Evolutionary conservation across 2,113 vertebrate genomes (phyloP).

Genomic region (Oryzias woworae): DNA sequence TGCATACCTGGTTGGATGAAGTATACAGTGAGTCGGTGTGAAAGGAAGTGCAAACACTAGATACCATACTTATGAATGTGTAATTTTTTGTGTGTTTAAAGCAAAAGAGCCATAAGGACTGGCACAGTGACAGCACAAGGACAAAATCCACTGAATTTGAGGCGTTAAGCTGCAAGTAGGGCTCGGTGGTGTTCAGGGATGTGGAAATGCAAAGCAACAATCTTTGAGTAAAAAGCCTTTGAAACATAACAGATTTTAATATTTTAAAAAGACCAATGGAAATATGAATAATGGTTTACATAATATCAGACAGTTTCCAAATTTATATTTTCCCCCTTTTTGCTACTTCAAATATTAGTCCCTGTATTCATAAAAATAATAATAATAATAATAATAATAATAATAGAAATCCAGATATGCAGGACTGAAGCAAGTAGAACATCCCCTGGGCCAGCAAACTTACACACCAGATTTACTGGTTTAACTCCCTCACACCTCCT

Average conservation of each 20-base stretch:
- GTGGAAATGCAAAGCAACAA: too few species aligned
- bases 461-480: slow-evolving; percentile 58
- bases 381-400: too few species aligned
- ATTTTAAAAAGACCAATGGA: slow-evolving; percentile 48
- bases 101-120: too few species aligned
- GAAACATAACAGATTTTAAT: slow-evolving; percentile 42
- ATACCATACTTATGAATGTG: too few species aligned
- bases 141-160: too few species aligned
- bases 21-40: too few species aligned
- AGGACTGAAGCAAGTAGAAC: slow-evolving; percentile 45
- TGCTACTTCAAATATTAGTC: slow-evolving; percentile 31
- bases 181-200: too few species aligned
- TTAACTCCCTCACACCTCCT: slow-evolving; percentile 16
- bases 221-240: slow-evolving; percentile 12
- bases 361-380: background rate
- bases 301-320: slow-evolving; percentile 39
- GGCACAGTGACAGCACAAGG: too few species aligned
- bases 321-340: slow-evolving; percentile 36
- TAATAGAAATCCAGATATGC: slow-evolving; percentile 4
- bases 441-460: slow-evolving; percentile 28
- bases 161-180: too few species aligned
- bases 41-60: too few species aligned
- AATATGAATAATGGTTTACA: slow-evolving; percentile 23
- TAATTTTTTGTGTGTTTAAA: too few species aligned
- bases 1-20: too few species aligned